Conservation (phyloP, 2,888 invertebrate species). For the Perizoma affinitatum region DNA sequence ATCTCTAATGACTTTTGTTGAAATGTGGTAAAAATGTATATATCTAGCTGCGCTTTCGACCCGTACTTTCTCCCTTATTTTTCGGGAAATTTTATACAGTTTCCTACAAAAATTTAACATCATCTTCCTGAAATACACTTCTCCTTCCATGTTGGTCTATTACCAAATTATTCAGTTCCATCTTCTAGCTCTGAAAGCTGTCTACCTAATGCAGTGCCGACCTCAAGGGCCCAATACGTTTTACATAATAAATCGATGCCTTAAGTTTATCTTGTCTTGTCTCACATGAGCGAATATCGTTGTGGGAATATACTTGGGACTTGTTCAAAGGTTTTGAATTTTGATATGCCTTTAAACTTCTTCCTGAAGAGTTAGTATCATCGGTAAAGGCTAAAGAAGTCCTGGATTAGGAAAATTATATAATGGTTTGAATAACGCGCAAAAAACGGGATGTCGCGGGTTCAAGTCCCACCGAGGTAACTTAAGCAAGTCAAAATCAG, state of each 20-base stretch:
- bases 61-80: no score
- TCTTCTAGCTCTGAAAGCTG: conserved; percentile 35
- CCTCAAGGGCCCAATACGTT: conserved; percentile 43
- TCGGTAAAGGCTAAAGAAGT: no score
- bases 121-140: not conserved
- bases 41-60: no score
- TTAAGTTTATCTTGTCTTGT: conserved; percentile 37
- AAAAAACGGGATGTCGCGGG: no score
- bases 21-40: no score
- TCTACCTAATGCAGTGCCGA: conserved; percentile 49
- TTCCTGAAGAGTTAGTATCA: not conserved
- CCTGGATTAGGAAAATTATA: no score
- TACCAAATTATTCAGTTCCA: conserved; percentile 29
- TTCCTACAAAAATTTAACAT: no score
- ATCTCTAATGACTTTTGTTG: no score
- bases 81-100: no score
- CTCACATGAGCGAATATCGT: conserved; percentile 37
- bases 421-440: no score
- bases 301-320: conserved; percentile 34
- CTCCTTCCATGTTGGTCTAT: conserved; percentile 2
- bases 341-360: conserved; percentile 16
- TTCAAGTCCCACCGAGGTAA: no score
- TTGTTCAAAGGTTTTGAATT: conserved; percentile 23
- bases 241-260: conserved; percentile 44
- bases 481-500: no score